Conservation (phyloP, 2,113 vertebrate genomes). For the Herpetotheres cachinnans region DNA sequence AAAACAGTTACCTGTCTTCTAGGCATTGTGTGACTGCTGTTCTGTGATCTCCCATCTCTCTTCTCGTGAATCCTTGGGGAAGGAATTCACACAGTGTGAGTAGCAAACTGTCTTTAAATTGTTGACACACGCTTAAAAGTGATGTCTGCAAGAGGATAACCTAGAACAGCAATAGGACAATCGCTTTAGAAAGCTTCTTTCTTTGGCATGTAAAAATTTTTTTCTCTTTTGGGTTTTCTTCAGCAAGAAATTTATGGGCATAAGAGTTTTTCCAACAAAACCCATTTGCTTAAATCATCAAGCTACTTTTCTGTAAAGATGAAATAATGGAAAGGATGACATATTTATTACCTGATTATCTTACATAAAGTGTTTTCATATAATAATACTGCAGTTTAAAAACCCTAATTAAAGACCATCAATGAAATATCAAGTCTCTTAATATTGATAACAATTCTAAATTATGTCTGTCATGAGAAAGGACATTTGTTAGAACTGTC, state of each 20-base stretch:
- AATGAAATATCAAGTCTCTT: neutral
- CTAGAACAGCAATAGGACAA: neutral
- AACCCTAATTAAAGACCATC: neutral
- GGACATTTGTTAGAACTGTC: neutral
- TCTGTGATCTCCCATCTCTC: neutral
- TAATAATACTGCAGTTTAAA: neutral
- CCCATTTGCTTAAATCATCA: neutral
- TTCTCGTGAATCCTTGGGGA: neutral
- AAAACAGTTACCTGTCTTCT: neutral
- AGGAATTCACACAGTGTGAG: neutral
- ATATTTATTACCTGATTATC: neutral
- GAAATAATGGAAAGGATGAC: neutral
- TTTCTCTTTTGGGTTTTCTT: neutral
- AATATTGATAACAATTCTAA: neutral
- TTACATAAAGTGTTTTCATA: neutral
- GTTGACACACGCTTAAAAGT: neutral
- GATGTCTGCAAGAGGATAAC: neutral
- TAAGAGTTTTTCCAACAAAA: neutral
- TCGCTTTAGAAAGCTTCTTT: neutral
- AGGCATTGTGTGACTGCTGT: neutral
- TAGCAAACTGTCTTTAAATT: neutral
- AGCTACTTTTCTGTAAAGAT: neutral
- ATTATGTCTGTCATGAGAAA: neutral
- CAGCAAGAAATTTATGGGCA: neutral
- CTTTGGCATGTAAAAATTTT: neutral